Base-by-base conservation (phyloP, 92 coral and sea anemone species). In the Phymanthus crucifer region DNA sequence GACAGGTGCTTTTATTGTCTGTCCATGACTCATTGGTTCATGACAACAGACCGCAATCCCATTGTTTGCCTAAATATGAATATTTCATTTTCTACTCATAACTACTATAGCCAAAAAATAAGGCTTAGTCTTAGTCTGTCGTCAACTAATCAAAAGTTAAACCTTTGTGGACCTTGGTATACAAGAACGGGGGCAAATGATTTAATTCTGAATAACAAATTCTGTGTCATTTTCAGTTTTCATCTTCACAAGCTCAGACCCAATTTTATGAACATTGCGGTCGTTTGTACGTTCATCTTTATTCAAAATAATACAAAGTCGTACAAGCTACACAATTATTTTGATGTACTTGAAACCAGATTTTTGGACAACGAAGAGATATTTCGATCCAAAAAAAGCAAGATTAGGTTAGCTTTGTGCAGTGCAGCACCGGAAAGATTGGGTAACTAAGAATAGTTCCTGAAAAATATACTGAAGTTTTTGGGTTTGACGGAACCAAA, bases 1-100 rank as follows among this genome's bases (percentile, higher is more conserved):
- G 26, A 40, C 79, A 75, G 79, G 79, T 75, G 79, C 26, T 54
- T 47, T 40, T 11, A 48, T 75, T 75, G 79, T 75, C 47, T 75
- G 18, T 50, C 79, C 67, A 52, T 29, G 45, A 47, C 45, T 33
- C 79, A 75, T 75, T 75, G 79, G 79, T 29, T 75, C 27, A 26
- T 29, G 26, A 75, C n/a, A 47, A 26, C 56, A 66, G 6, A 10
- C 26, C 33, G 5, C 77, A 40, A 19, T 48, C 32, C 58, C 17
- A 24, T 40, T 54, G 52, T 33, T 36, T 34, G 29, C 5, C 75
- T 45, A 17, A 3, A 23, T 1, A 11, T 75, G 67, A 75, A 75
- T 75, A 40, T 48, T 75, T 47, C 21, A 75, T 75, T 9, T 18
- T 61, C 33, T 18, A 31, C 45, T 31, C 52, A 21, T 52, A 29